Evolutionary conservation across 2,113 vertebrate genomes (phyloP).

Genomic region (Labrus mixtus): DNA sequence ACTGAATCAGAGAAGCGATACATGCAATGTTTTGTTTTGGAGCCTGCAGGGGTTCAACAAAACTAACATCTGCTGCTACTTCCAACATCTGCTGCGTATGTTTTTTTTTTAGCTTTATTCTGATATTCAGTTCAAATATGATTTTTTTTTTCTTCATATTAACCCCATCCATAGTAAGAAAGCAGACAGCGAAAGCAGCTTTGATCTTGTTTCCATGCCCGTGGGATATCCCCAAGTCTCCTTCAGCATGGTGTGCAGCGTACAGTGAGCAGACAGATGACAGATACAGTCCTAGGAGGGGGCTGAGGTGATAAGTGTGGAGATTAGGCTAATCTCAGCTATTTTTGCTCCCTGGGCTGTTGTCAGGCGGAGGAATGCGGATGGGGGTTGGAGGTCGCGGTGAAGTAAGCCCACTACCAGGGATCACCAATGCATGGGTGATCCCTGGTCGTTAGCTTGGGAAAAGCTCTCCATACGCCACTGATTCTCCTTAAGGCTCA

Average conservation of each 20-base stretch:
- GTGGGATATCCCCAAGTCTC: constrained; percentile 57
- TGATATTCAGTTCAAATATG: not conserved
- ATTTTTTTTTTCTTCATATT: constrained; percentile 3
- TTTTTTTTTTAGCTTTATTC: constrained; percentile 27
- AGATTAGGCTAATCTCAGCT: constrained; percentile 89
- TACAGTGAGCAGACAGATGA: constrained; percentile 71
- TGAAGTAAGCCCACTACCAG: not conserved
- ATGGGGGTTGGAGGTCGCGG: not conserved
- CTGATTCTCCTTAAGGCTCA: constrained; percentile 25
- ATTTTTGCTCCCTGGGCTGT: constrained; percentile 78
- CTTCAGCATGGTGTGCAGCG: constrained; percentile 45
- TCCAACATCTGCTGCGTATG: constrained; percentile 12
- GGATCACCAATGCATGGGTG: not conserved
- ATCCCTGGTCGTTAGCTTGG: constrained; percentile 32
- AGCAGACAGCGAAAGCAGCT: constrained; percentile 11
- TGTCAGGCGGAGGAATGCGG: constrained; percentile 11
- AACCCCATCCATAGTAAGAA: constrained; percentile 4
- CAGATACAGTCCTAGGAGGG: constrained; percentile 64
- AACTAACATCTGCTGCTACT: constrained; percentile 14
- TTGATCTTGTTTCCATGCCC: constrained; percentile 39
- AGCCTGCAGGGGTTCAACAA: constrained; percentile 26
- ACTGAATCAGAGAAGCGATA: not conserved
- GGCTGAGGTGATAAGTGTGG: constrained; percentile 80
- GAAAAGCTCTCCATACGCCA: constrained; percentile 5
- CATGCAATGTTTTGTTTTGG: not conserved